A percentile compares a stretch with the other conserved stretches of the same genome.
These are phyloP conservation scores for Nesoenas mayeri DNA, from an alignment of 2,113 vertebrate genomes.

Conservation along the genomic window DNA sequence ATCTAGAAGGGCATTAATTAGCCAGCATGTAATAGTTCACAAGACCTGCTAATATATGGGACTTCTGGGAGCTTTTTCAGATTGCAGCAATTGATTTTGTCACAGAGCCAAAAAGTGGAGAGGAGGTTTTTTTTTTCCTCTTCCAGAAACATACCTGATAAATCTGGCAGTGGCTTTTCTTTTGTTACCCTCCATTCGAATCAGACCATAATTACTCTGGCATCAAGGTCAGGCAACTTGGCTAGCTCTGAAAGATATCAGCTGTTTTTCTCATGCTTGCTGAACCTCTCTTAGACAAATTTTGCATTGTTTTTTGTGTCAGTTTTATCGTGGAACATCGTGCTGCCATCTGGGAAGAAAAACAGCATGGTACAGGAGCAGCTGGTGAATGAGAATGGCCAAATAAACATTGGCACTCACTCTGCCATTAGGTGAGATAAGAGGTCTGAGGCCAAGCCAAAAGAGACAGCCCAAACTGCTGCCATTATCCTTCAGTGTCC, in stretches of 20 bases:
- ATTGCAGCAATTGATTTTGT: conserved; percentile 63
- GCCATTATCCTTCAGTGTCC: conserved; percentile 58
- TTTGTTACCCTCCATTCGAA: conserved; percentile 64
- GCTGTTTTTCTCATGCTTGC: conserved; percentile 81
- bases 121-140: not conserved
- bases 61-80: conserved; percentile 61
- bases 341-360: conserved; percentile 83
- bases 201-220: conserved; percentile 77
- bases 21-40: conserved; percentile 37
- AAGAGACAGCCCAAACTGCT: conserved; percentile 44
- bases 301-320: conserved; percentile 82
- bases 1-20: conserved; percentile 68
- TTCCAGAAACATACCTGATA: conserved; percentile 73
- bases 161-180: conserved; percentile 54
- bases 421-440: conserved; percentile 80
- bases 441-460: conserved; percentile 69
- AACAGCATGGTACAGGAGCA: conserved; percentile 78
- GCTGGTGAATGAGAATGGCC: conserved; percentile 79
- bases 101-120: conserved; percentile 29
- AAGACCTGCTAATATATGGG: conserved; percentile 37
- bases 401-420: conserved; percentile 81
- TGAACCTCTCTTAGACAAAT: conserved; percentile 81
- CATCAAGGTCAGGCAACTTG: conserved; percentile 75
- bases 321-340: conserved; percentile 79
- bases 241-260: conserved; percentile 77